phyloP scores from a whole-genome alignment of 2,797 vertebrate species.

The Poeciliopsis presidionis region DNA sequence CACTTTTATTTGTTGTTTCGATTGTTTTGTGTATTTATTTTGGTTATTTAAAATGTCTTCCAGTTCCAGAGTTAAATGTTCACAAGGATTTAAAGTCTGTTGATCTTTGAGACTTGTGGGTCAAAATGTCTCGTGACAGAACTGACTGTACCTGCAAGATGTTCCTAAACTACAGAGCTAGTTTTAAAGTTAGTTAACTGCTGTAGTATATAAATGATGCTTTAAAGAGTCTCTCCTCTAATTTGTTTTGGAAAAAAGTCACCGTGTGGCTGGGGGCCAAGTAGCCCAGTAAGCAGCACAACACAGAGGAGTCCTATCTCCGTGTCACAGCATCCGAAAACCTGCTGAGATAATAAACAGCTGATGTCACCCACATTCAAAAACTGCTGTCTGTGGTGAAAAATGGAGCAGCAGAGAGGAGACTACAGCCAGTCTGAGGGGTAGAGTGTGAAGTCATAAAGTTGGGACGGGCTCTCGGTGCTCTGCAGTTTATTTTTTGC shows the following conservation, averaged over 20 bases:
- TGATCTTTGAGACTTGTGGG: too few relatives aligned
- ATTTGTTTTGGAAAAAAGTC: not conserved
- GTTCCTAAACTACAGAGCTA: too few relatives aligned
- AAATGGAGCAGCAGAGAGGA: not conserved
- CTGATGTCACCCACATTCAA: not conserved
- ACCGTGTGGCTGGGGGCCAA: not conserved
- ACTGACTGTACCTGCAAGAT: slow-evolving; percentile 11
- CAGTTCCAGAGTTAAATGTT: too few relatives aligned
- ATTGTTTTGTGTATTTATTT: too few relatives aligned
- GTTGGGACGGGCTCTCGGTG: not conserved
- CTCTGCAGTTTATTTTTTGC: not conserved
- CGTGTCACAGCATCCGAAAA: not conserved
- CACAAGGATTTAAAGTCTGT: too few relatives aligned
- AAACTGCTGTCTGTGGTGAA: not conserved
- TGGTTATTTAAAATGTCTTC: too few relatives aligned
- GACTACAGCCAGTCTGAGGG: not conserved
- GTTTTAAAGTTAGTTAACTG: not conserved
- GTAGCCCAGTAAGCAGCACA: not conserved
- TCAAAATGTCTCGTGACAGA: too few relatives aligned
- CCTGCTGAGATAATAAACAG: slow-evolving; percentile 3
- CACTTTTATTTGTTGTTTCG: too few relatives aligned
- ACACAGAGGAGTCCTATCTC: not conserved
- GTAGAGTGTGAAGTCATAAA: not conserved
- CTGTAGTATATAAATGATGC: not conserved
- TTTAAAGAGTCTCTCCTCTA: not conserved